Evolutionary conservation across 2,888 invertebrate species (phyloP).

Genomic region (Alcis repandata): DNA sequence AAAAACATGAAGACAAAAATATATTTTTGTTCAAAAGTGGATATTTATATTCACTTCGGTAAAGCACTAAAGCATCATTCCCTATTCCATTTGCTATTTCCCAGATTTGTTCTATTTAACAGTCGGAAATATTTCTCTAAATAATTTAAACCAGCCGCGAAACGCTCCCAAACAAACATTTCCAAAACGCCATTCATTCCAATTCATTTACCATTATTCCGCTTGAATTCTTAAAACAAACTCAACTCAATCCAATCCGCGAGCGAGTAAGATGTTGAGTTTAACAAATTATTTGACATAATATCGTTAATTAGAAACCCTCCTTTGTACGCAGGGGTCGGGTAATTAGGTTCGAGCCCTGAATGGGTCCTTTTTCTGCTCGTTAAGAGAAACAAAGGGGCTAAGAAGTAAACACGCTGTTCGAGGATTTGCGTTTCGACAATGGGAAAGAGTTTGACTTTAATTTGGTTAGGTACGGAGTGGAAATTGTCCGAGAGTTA

Average conservation of each 20-base stretch:
- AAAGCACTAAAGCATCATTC: too few species aligned
- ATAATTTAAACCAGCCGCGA: constrained; percentile 18
- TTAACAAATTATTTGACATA: constrained; percentile 87
- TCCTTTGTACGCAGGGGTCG: constrained; percentile 80
- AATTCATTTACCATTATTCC: constrained; percentile 60
- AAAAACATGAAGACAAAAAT: too few species aligned
- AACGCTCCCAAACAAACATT: constrained; percentile 20
- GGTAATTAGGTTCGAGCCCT: constrained; percentile 85
- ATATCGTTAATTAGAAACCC: constrained; percentile 86
- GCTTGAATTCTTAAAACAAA: constrained; percentile 73
- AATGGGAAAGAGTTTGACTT: constrained; percentile 72
- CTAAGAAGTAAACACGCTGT: constrained; percentile 83
- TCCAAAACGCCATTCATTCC: constrained; percentile 38
- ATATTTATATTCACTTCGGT: too few species aligned
- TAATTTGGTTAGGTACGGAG: constrained; percentile 61
- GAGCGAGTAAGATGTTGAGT: constrained; percentile 80
- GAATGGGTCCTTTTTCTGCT: constrained; percentile 86
- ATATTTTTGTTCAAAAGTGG: too few species aligned
- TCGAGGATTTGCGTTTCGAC: constrained; percentile 80
- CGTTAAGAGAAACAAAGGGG: constrained; percentile 85
- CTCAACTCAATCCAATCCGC: constrained; percentile 82
- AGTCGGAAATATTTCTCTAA: not conserved
- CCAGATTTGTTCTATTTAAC: too few species aligned
- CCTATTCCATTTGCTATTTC: too few species aligned
- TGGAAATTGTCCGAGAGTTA: constrained; percentile 38